Conservation (phyloP, 2,888 invertebrate species). For the Atethmia centrago region DNA sequence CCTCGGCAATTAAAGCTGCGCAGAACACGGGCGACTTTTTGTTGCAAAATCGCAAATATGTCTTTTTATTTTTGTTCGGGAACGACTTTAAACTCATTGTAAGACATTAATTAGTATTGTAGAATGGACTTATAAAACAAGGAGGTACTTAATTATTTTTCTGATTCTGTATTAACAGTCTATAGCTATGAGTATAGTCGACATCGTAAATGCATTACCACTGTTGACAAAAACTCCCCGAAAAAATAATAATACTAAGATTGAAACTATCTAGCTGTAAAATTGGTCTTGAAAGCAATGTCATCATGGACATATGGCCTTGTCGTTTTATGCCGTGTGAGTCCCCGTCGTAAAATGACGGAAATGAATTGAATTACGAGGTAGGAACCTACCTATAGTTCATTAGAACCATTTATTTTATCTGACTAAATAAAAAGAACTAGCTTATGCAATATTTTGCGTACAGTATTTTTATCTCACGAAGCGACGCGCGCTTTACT, state of each 20-base stretch:
- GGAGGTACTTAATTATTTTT: too few species aligned
- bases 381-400: background rate
- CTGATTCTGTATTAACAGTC: background rate
- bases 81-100: conserved; percentile 19
- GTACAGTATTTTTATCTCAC: too few species aligned
- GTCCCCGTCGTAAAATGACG: too few species aligned
- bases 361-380: background rate
- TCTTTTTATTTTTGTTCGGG: conserved; percentile 40
- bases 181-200: background rate
- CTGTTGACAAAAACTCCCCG: background rate
- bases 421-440: background rate
- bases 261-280: background rate
- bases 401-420: background rate
- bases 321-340: background rate
- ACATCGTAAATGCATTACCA: background rate
- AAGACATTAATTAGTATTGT: conserved; percentile 16
- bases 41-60: conserved; percentile 23
- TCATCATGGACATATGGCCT: too few species aligned
- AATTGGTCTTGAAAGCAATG: background rate
- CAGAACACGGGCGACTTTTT: conserved; percentile 48
- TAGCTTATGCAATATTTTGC: background rate
- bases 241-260: background rate
- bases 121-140: conserved; percentile 22
- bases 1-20: conserved; percentile 54
- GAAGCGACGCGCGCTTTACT: too few species aligned